phyloP scores from a whole-genome alignment of 2,797 vertebrate genomes.

The Lateolabrax maculatus region DNA sequence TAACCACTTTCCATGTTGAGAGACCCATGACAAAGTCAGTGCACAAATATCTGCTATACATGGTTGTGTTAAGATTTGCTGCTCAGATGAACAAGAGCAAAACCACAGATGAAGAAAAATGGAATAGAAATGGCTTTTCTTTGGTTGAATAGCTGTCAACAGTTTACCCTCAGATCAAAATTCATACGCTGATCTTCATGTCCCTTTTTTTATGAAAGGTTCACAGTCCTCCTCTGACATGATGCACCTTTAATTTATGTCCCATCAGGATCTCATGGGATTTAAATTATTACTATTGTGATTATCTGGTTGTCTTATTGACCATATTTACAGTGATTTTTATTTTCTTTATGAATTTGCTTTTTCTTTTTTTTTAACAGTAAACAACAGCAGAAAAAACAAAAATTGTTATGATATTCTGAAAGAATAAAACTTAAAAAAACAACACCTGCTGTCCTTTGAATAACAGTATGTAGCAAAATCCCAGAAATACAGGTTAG shows the following conservation, averaged over 20 bases:
- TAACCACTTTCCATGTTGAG: background rate
- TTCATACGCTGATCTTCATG: background rate
- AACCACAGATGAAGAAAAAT: background rate
- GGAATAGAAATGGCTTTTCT: background rate
- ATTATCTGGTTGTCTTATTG: background rate
- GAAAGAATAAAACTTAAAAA: background rate
- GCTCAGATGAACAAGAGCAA: background rate
- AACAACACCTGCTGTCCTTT: background rate
- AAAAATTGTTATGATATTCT: background rate
- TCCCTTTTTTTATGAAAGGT: background rate
- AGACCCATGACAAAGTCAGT: background rate
- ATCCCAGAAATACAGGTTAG: background rate
- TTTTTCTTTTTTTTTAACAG: too few relatives aligned
- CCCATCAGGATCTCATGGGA: background rate
- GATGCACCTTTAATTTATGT: background rate
- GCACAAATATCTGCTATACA: background rate
- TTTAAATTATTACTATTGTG: background rate
- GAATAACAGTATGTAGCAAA: background rate
- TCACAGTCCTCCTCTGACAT: background rate
- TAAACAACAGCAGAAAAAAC: background rate
- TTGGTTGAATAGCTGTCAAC: background rate
- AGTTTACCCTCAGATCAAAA: background rate
- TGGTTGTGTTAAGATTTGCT: background rate
- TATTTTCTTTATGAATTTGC: too few relatives aligned
- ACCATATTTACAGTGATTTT: background rate